Percentiles rank a stretch among this genome's conserved stretches.
Conservation (phyloP, 2,797 vertebrate species). For the Agapornis canus region DNA sequence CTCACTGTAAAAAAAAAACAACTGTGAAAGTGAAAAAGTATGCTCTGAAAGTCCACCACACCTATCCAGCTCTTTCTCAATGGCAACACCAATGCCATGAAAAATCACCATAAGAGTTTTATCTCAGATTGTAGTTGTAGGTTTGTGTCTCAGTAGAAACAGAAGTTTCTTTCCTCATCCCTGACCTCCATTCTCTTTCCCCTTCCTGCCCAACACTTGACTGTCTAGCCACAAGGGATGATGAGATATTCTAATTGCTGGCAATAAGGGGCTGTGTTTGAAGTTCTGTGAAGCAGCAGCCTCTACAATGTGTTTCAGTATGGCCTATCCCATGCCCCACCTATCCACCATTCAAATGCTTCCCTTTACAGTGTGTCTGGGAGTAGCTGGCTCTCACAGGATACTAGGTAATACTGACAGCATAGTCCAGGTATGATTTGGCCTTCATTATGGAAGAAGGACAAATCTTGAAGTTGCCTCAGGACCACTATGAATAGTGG, state of each 20-base stretch:
- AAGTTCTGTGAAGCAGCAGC: neutral
- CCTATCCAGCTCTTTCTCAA: neutral
- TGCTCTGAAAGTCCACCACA: neutral
- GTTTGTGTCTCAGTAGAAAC: neutral
- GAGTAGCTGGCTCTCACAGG: neutral
- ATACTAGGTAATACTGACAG: neutral
- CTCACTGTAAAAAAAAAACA: neutral
- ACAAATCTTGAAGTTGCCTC: neutral
- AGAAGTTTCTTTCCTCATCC: neutral
- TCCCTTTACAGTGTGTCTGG: neutral
- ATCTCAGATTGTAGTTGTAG: too few relatives aligned
- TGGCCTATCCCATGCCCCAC: neutral
- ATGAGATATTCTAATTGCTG: neutral
- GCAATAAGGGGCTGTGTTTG: neutral
- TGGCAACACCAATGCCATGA: neutral
- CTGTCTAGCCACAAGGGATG: neutral
- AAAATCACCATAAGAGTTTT: neutral
- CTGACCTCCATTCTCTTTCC: neutral
- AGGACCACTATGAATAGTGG: too few relatives aligned
- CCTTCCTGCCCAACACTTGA: neutral
- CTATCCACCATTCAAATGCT: rapidly evolving
- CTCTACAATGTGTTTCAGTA: neutral
- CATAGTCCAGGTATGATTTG: too few relatives aligned
- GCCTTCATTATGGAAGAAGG: neutral
- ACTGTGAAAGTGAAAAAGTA: neutral